Base-by-base conservation (phyloP, 2,797 vertebrate species). In the Nasua narica region DNA sequence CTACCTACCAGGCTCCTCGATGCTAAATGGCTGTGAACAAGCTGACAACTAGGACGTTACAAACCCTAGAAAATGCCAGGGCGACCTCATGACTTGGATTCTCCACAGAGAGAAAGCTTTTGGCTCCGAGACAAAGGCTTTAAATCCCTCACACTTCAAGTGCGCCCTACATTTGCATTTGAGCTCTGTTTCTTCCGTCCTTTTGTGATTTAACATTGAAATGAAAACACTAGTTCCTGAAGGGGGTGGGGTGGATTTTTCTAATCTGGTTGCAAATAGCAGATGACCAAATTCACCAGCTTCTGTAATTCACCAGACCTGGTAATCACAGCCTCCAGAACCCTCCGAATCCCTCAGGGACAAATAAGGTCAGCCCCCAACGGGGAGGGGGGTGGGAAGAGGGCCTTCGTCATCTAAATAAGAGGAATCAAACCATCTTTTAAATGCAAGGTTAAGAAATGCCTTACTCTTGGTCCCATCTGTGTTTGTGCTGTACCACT, bases 261-360 rank as follows among this genome's bases (percentile, higher is more conserved):
- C 88, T 96, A 95, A 95, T 97, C 96, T 67, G 86, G 78, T 76
- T 93, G 95, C 94, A 95, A 95, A 84, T n/a, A 96, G 85, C 90
- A 85, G 89, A 65, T 78, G 77, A 95, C 70, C 90, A 95, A 78
- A 48, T 79, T 37, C n/a, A 21, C 78, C 6, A 1, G 84, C 70
- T 92, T 96, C 90, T 43, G 54, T 88, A 91, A 86, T 60, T 86
- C 74, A 32, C 27, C 46, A 62, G 95, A 50, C 50, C 70, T 19
- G 27, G 56, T 78, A 40, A 70, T 95, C 60, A 48, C 46, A 88
- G 88, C 56, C 58, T 85, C 19, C n/a, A 90, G 85, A 90, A 93
- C 94, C 82, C 16, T 87, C 23, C 74, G 32, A 35, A 62, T 84
- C 95, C 87, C 72, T 67, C 40, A 46, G 94, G 90, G 72, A 54